Conservation (phyloP, 1,140 invertebrate genomes). For the Dryas iulia region DNA sequence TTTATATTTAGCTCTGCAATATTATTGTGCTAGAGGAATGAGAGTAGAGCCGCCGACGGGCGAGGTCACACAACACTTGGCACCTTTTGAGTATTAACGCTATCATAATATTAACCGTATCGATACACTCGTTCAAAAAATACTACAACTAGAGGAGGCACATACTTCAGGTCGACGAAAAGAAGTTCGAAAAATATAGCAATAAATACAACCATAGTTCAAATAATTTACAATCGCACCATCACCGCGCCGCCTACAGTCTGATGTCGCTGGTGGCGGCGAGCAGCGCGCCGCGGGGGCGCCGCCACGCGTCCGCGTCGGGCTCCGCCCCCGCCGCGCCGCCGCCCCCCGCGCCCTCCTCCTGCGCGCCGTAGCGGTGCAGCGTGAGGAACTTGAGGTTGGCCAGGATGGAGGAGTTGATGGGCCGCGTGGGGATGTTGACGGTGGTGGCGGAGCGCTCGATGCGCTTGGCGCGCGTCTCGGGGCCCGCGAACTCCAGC, state of each 20-base stretch:
- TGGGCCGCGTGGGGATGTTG: conserved; percentile 59
- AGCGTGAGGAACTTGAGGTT: conserved; percentile 67
- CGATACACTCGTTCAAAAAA: conserved; percentile 59
- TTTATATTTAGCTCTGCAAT: conserved; percentile 41
- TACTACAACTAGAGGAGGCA: conserved; percentile 66
- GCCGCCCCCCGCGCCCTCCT: conserved; percentile 41
- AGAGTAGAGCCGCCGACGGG: conserved; percentile 48
- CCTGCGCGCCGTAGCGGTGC: conserved; percentile 66
- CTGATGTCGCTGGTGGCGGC: conserved; percentile 60
- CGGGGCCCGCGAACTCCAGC: conserved; percentile 54
- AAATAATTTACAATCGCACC: conserved; percentile 48
- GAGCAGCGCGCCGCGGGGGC: conserved; percentile 40
- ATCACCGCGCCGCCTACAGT: conserved; percentile 42
- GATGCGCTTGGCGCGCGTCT: conserved; percentile 50
- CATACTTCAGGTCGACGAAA: conserved; percentile 71
- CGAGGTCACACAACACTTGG: conserved; percentile 60
- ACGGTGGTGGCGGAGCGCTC: conserved; percentile 70
- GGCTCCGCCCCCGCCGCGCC: conserved; percentile 33
- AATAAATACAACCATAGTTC: conserved; percentile 65
- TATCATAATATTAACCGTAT: conserved; percentile 53
- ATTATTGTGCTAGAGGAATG: conserved; percentile 71
- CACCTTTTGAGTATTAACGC: conserved; percentile 75
- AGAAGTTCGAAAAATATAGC: conserved; percentile 69
- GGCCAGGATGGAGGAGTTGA: conserved; percentile 68
- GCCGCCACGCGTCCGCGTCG: conserved; percentile 27